Conservation (phyloP, 2,888 invertebrate genomes). For the Hyles lineata region DNA sequence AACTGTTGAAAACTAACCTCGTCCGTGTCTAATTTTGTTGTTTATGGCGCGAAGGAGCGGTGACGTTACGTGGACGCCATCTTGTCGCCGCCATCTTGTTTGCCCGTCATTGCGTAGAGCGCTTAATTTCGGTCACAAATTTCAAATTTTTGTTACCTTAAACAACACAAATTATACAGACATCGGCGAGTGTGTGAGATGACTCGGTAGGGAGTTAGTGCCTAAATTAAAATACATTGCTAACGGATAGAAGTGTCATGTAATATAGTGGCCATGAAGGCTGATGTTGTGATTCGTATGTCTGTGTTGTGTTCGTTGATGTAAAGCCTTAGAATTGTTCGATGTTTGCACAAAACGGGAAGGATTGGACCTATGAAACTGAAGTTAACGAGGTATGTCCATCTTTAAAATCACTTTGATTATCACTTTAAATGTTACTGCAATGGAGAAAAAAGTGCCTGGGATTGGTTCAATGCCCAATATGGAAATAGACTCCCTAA, state of each 20-base stretch:
- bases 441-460: too few relatives aligned
- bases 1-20: conserved; percentile 51
- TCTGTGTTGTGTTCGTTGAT: neutral
- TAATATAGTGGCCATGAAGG: neutral
- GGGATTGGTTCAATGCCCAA: too few relatives aligned
- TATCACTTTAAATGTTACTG: too few relatives aligned
- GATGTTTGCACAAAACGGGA: neutral
- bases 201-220: conserved; percentile 37
- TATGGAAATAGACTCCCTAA: too few relatives aligned
- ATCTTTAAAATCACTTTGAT: too few relatives aligned
- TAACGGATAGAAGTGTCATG: conserved; percentile 23
- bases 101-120: neutral
- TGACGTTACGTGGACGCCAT: neutral
- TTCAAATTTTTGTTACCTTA: neutral
- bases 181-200: conserved; percentile 21
- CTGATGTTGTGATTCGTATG: conserved; percentile 25
- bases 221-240: conserved; percentile 37
- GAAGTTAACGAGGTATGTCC: too few relatives aligned
- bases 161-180: conserved; percentile 15
- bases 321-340: neutral
- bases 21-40: conserved; percentile 44
- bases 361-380: neutral
- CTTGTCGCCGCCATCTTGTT: conserved; percentile 1
- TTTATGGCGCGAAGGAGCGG: conserved; percentile 30
- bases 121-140: neutral